phyloP scores from a whole-genome alignment of 1,140 invertebrate species.

The Drosophila pseudoobscura region DNA sequence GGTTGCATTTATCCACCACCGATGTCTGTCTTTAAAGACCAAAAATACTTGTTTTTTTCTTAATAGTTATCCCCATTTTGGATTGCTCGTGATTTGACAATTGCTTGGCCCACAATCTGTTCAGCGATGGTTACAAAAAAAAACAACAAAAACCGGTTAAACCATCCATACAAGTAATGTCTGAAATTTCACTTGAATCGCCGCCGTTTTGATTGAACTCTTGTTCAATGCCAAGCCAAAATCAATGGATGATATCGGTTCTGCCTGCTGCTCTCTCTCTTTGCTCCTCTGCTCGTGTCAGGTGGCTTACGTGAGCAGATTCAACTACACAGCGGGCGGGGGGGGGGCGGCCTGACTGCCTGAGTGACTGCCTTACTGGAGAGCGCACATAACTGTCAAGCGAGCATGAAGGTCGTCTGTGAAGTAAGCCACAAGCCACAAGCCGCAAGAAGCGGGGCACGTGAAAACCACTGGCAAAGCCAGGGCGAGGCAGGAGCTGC shows the following conservation, averaged over 20 bases:
- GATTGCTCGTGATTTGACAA: constrained; percentile 26
- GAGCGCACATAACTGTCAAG: constrained; percentile 62
- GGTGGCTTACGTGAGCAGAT: constrained; percentile 64
- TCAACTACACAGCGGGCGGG: constrained; percentile 9
- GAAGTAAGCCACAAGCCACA: constrained; percentile 44
- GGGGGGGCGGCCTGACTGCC: too few relatives aligned
- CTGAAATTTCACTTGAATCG: constrained; percentile 37
- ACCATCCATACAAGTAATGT: constrained; percentile 13
- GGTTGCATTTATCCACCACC: too few relatives aligned
- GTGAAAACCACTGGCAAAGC: constrained; percentile 31
- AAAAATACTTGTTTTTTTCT: too few relatives aligned
- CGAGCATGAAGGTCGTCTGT: constrained; percentile 74
- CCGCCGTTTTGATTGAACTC: constrained; percentile 22
- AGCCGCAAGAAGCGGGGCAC: constrained; percentile 5
- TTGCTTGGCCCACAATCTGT: constrained; percentile 19
- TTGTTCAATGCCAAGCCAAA: constrained; percentile 33
- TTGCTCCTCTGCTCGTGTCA: not conserved
- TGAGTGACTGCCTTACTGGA: not conserved
- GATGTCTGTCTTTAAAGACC: too few relatives aligned
- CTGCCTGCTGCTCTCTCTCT: not conserved
- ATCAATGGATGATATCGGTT: constrained; percentile 29
- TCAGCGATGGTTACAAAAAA: too few relatives aligned
- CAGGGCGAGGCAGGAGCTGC: constrained; percentile 38
- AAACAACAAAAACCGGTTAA: constrained; percentile 27
- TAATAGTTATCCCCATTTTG: too few relatives aligned